Evolutionary conservation across 2,113 vertebrate genomes (phyloP).

Genomic region (Conger conger): DNA sequence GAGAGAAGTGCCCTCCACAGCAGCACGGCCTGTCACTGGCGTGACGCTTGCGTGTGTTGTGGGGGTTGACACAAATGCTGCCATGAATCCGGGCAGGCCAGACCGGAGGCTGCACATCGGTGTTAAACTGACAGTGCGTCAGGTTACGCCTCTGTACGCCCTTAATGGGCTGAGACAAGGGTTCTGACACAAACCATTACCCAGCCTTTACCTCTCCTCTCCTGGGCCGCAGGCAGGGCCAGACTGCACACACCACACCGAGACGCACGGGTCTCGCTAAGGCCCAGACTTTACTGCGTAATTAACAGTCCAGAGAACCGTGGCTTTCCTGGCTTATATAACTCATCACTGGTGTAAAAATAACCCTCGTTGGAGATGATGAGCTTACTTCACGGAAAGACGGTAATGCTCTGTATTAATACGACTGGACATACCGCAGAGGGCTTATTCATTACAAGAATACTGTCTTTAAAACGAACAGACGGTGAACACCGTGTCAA

Average conservation of each 20-base stretch:
- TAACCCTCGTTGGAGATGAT: no score
- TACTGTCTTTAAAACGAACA: neutral
- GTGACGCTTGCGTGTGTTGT: neutral
- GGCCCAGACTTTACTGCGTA: slow-evolving; percentile 34
- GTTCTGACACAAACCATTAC: slow-evolving; percentile 90
- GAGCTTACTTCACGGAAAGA: neutral
- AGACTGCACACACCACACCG: slow-evolving; percentile 45
- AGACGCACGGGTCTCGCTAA: neutral
- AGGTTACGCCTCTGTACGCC: slow-evolving; percentile 80
- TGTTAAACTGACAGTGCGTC: slow-evolving; percentile 81
- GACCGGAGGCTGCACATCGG: slow-evolving; percentile 56
- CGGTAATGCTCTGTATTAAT: neutral
- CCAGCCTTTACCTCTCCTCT: slow-evolving; percentile 91
- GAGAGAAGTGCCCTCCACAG: no score
- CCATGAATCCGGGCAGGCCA: slow-evolving; percentile 12
- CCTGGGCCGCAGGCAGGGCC: slow-evolving; percentile 69
- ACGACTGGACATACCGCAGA: neutral
- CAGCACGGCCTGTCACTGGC: neutral
- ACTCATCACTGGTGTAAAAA: slow-evolving; percentile 1
- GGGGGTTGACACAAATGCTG: neutral
- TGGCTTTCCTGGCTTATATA: slow-evolving; percentile 18
- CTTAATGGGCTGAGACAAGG: slow-evolving; percentile 88
- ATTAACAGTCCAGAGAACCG: slow-evolving; percentile 54
- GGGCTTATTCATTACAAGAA: neutral
- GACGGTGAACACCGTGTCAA: neutral